These are phyloP conservation scores for Phrynocephalus guinanensis DNA, from an alignment of 2,797 vertebrate species.

Conservation along the genomic window DNA sequence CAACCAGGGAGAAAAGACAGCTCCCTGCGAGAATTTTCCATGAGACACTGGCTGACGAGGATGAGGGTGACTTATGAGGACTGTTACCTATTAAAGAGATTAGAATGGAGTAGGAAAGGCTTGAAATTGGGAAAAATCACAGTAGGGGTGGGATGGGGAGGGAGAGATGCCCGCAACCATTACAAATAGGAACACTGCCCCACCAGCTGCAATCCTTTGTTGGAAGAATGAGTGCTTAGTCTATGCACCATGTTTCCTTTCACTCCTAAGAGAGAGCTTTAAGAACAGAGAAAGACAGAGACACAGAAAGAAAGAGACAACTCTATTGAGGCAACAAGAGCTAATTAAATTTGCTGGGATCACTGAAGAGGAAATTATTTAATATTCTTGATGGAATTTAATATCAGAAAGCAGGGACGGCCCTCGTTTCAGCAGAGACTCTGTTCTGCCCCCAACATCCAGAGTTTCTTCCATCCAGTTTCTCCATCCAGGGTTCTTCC, in stretches of 20 bases:
- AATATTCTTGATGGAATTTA: constrained; percentile 78
- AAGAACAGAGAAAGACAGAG: constrained; percentile 48
- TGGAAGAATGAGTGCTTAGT: not conserved
- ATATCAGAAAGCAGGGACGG: constrained; percentile 65
- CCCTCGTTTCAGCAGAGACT: constrained; percentile 43
- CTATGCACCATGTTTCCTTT: constrained; percentile 7
- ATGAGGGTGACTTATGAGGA: not conserved
- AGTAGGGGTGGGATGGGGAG: too few species aligned
- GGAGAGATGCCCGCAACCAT: not conserved
- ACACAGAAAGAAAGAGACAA: constrained; percentile 61
- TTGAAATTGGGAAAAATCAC: not conserved
- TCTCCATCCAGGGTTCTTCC: not conserved
- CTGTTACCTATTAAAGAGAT: not conserved
- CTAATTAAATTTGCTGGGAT: constrained; percentile 86
- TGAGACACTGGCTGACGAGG: not conserved
- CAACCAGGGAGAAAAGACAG: not conserved
- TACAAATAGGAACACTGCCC: not conserved
- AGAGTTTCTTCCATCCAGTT: not conserved
- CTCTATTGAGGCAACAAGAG: constrained; percentile 77
- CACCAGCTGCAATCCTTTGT: not conserved
- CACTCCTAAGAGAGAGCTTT: constrained; percentile 57
- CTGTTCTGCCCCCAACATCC: not conserved
- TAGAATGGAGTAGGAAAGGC: not conserved
- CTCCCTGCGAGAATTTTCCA: not conserved
- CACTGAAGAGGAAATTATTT: constrained; percentile 83